phyloP scores from a whole-genome alignment of 2,113 vertebrate species.

The Parotia lawesii region DNA sequence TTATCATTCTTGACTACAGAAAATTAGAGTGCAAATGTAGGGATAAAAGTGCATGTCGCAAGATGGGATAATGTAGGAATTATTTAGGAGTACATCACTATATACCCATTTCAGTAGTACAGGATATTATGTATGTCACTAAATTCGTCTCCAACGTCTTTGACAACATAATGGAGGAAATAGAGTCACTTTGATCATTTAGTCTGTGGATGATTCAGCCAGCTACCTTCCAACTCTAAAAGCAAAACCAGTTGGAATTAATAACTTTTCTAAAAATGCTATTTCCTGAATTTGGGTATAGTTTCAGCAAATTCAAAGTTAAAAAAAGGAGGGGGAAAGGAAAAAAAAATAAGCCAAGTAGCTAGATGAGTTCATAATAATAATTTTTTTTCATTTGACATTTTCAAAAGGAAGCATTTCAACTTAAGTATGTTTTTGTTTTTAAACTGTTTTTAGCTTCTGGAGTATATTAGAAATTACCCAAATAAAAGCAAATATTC shows the following conservation, averaged over 20 bases:
- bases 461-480: not conserved
- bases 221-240: not conserved
- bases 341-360: not conserved
- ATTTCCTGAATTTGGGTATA: not conserved
- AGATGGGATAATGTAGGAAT: not conserved
- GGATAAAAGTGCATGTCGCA: not conserved
- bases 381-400: not conserved
- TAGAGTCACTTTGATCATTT: not conserved
- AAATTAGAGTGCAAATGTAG: not conserved
- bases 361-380: not conserved
- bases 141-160: not conserved
- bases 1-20: not conserved
- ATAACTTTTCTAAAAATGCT: not conserved
- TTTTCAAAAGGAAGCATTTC: not conserved
- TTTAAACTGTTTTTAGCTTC: not conserved
- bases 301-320: not conserved
- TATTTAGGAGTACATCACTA: not conserved
- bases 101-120: not conserved
- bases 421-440: not conserved
- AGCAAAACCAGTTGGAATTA: not conserved
- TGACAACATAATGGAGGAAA: not conserved
- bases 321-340: accelerated
- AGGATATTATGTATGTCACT: not conserved
- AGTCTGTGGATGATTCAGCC: not conserved
- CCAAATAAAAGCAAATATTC: not conserved